These are phyloP conservation scores for Verasper variegatus DNA, from an alignment of 2,113 vertebrate species.

Conservation along the genomic window DNA sequence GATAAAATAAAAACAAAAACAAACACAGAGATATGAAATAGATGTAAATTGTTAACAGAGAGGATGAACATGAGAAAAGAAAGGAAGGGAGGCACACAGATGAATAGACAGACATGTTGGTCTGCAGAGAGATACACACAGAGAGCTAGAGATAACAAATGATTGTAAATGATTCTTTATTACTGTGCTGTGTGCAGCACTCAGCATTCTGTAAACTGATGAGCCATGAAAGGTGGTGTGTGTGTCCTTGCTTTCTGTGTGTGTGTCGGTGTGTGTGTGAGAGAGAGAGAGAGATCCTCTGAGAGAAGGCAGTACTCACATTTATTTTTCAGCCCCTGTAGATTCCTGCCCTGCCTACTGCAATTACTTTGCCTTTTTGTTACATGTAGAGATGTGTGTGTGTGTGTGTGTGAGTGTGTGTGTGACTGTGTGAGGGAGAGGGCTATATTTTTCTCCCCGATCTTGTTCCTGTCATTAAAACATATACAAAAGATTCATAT, in stretches of 20 bases:
- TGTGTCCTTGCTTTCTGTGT: constrained; percentile 14
- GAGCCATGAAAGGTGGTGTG: constrained; percentile 47
- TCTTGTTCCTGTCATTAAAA: not conserved
- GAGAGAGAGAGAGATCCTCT: constrained; percentile 21
- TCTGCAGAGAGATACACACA: constrained; percentile 12
- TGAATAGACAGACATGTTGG: constrained; percentile 34
- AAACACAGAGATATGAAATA: not conserved
- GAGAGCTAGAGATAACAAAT: constrained; percentile 48
- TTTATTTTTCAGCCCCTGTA: constrained; percentile 56
- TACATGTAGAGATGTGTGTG: not conserved
- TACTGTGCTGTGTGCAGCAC: constrained; percentile 55
- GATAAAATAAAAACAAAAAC: not conserved
- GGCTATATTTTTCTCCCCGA: not conserved
- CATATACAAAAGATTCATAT: not conserved
- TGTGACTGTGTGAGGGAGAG: constrained; percentile 1
- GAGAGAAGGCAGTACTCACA: constrained; percentile 45
- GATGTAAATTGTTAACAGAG: not conserved
- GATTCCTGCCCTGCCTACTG: constrained; percentile 50
- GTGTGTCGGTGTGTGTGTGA: constrained; percentile 24
- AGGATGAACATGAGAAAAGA: not conserved
- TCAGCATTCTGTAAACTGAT: constrained; percentile 69
- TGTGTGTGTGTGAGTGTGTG: not conserved
- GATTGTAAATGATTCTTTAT: constrained; percentile 67
- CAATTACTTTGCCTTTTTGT: constrained; percentile 54
- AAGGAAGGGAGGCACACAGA: constrained; percentile 19